Evolutionary conservation across 1,140 invertebrate genomes (phyloP), one percentile per base, ranked within the genome.

Genomic region (Ptiloglossa arizonensis): DNA sequence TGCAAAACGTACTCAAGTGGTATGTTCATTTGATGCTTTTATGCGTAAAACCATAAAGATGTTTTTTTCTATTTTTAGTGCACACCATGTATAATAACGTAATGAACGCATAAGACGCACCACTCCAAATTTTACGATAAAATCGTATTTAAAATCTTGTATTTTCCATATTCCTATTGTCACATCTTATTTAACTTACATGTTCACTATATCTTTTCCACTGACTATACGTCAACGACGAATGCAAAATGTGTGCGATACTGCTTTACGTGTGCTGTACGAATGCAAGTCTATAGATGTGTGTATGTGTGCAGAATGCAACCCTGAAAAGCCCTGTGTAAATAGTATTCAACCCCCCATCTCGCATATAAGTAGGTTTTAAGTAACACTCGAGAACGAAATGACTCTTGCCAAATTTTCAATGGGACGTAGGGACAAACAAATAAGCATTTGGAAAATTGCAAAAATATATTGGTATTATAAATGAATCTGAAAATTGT

Each of bases 401-500:
- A 88, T 82, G 79, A 90, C 85, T 89, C 87, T 90, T 90, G 89
- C 89, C 89, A 90, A 90, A 90, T 89, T 90, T 89, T 87, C 86
- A 87, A 89, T 89, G 88, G 88, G 84, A 89, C 79, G 82, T 89
- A 87, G 81, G 86, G 81, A 88, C 70, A 85, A 88, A 86, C 81
- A 85, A 87, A 74, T 86, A 88, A 87, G 85, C 86, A 87, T 86
- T 87, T 85, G 82, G 86, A 87, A 85, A 89, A 89, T 89, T 81
- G 83, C 87, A 84, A 89, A 74, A 90, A 90, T 90, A 90, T 90
- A 90, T 90, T 90, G 87, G 87, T 90, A 90, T 90, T 90, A 89
- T 89, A 90, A 90, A 89, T 79, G 80, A 88, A 50, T 38, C 29
- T 69, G 41, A 54, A 66, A 46, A 48, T 73, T 27, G 54, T 84